Evolutionary conservation across 1,140 invertebrate genomes (phyloP), one percentile per base, ranked within the genome.

Genomic region (Zaprionus gabonicus): DNA sequence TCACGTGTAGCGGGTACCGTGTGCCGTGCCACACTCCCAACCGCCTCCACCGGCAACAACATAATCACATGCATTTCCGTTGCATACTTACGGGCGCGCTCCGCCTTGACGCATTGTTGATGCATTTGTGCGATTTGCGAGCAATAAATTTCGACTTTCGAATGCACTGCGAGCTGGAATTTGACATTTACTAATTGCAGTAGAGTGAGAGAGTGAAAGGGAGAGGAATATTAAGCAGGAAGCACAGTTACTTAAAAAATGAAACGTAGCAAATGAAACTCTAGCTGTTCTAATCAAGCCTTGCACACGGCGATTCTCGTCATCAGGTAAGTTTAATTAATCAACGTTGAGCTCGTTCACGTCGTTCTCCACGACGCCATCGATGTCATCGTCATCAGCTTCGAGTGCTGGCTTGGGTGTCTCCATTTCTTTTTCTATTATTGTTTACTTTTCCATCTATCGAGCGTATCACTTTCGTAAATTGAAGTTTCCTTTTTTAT

Each of bases 91-190:
- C 71, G 55, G 62, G 68, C 67, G 71, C 67, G 51, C 58, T 67
- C 34, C 53, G 20, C 74, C 56, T 79, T 79, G 62, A 67, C 66
- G 65, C 64, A 69, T 66, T 57, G 34, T 70, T 75, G 76, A 70
- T 70, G 67, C 41, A 71, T 75, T 69, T 78, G 66, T 60, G 38
- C 55, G 73, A 71, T 76, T 76, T 76, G 69, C 56, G 7, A 60
- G 82, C 80, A 71, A 85, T 86, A 82, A 86, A 86, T 87, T 86
- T 66, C 4, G 69, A 76, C 78, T 76, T 76, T 85, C 82, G 41
- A 85, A 80, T 86, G 82, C 76, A 60, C 60, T 56, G 66, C 56
- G 34, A 15, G 57, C 17, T 17, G 27, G 56, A 72, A 67, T 72
- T 76, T 76, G 70, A 67, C 74, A 76, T 76, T 76, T 76, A 76